phyloP scores from a whole-genome alignment of 2,113 vertebrate genomes.

The Neoarius graeffei region DNA sequence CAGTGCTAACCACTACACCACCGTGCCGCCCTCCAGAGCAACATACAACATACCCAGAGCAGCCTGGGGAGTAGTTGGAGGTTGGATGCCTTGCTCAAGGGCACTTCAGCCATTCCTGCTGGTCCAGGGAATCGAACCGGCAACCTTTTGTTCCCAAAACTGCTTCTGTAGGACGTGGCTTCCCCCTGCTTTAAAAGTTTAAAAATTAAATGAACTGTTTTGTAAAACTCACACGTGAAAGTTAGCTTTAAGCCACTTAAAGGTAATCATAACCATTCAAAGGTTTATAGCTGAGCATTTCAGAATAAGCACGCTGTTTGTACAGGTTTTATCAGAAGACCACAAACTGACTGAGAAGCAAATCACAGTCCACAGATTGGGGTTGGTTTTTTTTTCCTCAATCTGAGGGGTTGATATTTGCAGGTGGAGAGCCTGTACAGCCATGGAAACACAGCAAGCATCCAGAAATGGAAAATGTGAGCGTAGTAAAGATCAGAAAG shows the following conservation, averaged over 20 bases:
- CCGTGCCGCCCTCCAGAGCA: too few relatives aligned
- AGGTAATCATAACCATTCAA: background rate
- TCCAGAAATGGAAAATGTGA: constrained; percentile 65
- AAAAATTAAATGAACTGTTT: background rate
- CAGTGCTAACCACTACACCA: too few relatives aligned
- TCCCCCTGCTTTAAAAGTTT: background rate
- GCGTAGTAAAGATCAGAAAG: constrained; percentile 34
- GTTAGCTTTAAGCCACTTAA: background rate
- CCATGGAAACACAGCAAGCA: constrained; percentile 56
- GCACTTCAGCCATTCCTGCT: too few relatives aligned
- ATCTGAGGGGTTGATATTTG: constrained; percentile 60
- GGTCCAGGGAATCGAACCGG: too few relatives aligned
- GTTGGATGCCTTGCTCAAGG: too few relatives aligned
- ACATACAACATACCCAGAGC: too few relatives aligned
- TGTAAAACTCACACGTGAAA: background rate
- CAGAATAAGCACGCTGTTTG: too few relatives aligned
- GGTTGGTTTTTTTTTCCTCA: background rate
- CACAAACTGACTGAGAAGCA: background rate
- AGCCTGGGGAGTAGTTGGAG: too few relatives aligned
- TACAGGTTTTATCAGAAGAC: background rate
- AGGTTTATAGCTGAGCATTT: background rate
- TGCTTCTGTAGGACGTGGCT: too few relatives aligned
- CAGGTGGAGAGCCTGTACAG: constrained; percentile 68
- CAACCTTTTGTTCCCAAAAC: too few relatives aligned
- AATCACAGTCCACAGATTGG: too few relatives aligned